These are phyloP conservation scores for Drosophila mimetica DNA, from an alignment of 2,888 invertebrate species.

Conservation along the genomic window DNA sequence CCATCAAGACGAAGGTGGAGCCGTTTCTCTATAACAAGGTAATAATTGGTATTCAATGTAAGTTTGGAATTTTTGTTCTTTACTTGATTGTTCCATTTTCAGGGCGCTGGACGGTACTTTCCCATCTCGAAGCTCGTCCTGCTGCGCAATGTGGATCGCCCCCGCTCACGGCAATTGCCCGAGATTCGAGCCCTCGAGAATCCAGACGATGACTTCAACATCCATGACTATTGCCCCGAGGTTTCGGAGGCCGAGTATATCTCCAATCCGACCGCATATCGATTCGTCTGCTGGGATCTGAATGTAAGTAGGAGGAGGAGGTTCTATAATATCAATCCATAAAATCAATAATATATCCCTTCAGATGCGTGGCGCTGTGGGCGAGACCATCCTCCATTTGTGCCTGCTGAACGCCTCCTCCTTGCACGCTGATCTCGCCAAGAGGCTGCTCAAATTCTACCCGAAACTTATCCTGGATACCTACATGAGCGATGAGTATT, in stretches of 20 bases:
- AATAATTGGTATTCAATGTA: no score
- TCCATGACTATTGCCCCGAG: slow-evolving; percentile 90
- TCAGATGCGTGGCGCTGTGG: slow-evolving; percentile 96
- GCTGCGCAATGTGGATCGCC: slow-evolving; percentile 93
- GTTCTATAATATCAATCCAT: no score
- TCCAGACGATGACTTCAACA: slow-evolving; percentile 93
- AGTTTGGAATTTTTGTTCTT: no score
- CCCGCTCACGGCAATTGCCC: slow-evolving; percentile 91
- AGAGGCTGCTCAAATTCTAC: slow-evolving; percentile 94
- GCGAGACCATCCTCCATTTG: slow-evolving; percentile 96
- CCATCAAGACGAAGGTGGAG: slow-evolving; percentile 95
- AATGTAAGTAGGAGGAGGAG: no score
- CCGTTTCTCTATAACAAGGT: slow-evolving; percentile 97
- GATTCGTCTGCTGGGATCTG: slow-evolving; percentile 96
- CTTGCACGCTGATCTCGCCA: slow-evolving; percentile 96
- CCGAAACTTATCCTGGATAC: slow-evolving; percentile 98
- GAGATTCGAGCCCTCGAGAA: slow-evolving; percentile 92
- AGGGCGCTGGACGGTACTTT: slow-evolving; percentile 95
- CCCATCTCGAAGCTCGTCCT: slow-evolving; percentile 95
- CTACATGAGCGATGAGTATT: slow-evolving; percentile 98
- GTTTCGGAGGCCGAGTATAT: slow-evolving; percentile 87
- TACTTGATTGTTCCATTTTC: no score
- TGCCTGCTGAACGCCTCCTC: slow-evolving; percentile 96
- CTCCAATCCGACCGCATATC: slow-evolving; percentile 89
- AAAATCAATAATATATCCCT: neutral